Conservation (phyloP, 2,888 invertebrate species). For the Lithophane socia region DNA sequence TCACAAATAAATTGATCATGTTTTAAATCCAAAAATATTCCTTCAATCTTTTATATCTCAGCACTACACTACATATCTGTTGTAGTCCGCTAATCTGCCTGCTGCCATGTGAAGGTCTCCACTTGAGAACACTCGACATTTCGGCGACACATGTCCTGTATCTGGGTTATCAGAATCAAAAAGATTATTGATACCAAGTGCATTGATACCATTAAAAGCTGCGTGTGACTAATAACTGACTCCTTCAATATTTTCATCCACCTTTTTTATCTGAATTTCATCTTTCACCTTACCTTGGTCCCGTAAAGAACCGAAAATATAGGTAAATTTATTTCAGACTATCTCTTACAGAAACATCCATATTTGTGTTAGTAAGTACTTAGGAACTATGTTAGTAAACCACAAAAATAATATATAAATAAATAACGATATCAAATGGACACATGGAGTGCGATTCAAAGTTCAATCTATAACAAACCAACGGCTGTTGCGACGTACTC, state of each 20-base stretch:
- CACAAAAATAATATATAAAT: too few species aligned
- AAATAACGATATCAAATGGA: too few species aligned
- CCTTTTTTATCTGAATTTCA: too few species aligned
- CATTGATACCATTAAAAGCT: constrained; percentile 42
- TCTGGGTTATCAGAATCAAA: constrained; percentile 53
- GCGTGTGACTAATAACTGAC: constrained; percentile 18
- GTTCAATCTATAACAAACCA: not conserved
- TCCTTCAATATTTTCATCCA: too few species aligned
- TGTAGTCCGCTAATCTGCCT: constrained; percentile 19
- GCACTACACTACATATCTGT: not conserved
- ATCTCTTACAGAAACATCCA: too few species aligned
- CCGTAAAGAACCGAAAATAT: too few species aligned
- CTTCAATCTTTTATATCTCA: not conserved
- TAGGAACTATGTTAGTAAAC: too few species aligned
- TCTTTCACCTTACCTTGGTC: too few species aligned
- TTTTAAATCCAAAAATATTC: not conserved
- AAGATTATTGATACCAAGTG: constrained; percentile 43
- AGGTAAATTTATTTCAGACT: too few species aligned
- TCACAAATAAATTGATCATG: not conserved
- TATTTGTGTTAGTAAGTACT: too few species aligned
- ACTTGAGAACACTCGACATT: constrained; percentile 45
- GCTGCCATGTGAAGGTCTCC: constrained; percentile 35
- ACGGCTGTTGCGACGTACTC: not conserved
- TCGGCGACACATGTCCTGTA: constrained; percentile 52
- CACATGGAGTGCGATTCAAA: not conserved